Evolutionary conservation across 1,140 invertebrate genomes (phyloP).

Genomic region (Halesus radiatus): DNA sequence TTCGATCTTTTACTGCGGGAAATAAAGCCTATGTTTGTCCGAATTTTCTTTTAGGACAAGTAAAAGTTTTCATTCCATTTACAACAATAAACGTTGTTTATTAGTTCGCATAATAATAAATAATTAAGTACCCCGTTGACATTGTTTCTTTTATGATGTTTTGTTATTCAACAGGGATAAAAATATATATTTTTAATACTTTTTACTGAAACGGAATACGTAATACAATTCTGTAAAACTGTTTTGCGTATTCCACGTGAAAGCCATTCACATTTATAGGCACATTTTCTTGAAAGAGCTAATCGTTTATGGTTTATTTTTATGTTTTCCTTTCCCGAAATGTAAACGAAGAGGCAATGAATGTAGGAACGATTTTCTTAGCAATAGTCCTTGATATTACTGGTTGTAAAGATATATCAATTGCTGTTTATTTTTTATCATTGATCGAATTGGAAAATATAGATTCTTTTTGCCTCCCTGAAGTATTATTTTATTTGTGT

Average conservation of each 20-base stretch:
- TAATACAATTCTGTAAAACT: slow-evolving; percentile 7
- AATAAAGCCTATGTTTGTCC: slow-evolving; percentile 10
- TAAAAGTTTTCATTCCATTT: slow-evolving; percentile 11
- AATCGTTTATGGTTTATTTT: slow-evolving; percentile 9
- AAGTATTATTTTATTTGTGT: too few species aligned
- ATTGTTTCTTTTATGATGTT: slow-evolving; percentile 28
- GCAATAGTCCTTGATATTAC: not conserved
- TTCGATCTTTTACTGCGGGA: not conserved
- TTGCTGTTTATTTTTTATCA: too few species aligned
- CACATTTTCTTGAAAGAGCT: slow-evolving; percentile 15
- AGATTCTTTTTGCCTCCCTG: too few species aligned
- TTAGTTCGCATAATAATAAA: slow-evolving; percentile 25
- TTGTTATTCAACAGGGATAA: slow-evolving; percentile 21
- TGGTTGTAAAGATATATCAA: too few species aligned
- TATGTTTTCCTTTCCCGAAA: not conserved
- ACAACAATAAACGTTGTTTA: slow-evolving; percentile 19
- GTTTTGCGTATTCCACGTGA: slow-evolving; percentile 12
- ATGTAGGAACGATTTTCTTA: not conserved
- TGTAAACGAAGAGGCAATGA: too few species aligned
- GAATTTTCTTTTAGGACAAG: not conserved
- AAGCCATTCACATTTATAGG: slow-evolving; percentile 9
- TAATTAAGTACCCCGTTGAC: slow-evolving; percentile 30
- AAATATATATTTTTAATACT: not conserved
- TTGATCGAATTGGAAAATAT: too few species aligned
- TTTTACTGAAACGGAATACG: slow-evolving; percentile 3